Base-by-base conservation (phyloP, 2,113 vertebrate species). In the Agelaius tricolor region DNA sequence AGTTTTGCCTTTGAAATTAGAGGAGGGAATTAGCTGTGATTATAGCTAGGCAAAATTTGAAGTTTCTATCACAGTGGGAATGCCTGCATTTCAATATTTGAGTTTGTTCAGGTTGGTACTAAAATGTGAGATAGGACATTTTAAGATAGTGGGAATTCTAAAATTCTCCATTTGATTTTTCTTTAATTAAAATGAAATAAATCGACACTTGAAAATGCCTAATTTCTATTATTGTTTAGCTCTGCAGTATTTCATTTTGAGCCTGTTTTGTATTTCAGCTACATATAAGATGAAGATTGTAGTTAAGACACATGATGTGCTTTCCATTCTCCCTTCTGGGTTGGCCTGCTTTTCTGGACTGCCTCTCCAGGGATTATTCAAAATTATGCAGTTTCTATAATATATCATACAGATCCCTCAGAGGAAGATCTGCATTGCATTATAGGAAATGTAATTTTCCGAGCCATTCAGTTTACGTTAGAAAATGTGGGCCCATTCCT, bases 391-490 rank as follows among this genome's bases (percentile, higher is more conserved):
- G 49, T 78, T 95, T 89, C 46, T 84, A 4, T 76, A 84, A 58
- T 82, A 20, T 52, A 82, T 89, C 37, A 12, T 79, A 72, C 46
- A 58, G 43, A 89, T 79, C 74, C 73, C 89, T 91, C 54, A 76
- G 84, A 95, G 89, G 54, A 84, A 80, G 81, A 71, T 87, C 49
- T 95, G 81, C 78, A 66, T 66, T 89, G 74, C 89, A 30, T 89
- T 94, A 55, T 41, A 86, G 81, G 49, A 91, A 94, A 54, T 75
- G 44, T 90, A 65, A 89, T 89, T 81, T 87, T 92, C 61, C 61
- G 84, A 69, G 72, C 89, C 66, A n/a, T 65, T 84, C 62, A 61
- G 54, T 77, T 90, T 59, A 19, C 75, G 12, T 63, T 84, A 62
- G 86, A 89, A 84, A 78, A 59, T 72, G 37, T 52, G 47, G 37